A percentile compares a stretch with the other conserved stretches of the same genome.
Evolutionary conservation across 2,888 invertebrate species (phyloP).

Genomic region (Pyrrhia umbra): DNA sequence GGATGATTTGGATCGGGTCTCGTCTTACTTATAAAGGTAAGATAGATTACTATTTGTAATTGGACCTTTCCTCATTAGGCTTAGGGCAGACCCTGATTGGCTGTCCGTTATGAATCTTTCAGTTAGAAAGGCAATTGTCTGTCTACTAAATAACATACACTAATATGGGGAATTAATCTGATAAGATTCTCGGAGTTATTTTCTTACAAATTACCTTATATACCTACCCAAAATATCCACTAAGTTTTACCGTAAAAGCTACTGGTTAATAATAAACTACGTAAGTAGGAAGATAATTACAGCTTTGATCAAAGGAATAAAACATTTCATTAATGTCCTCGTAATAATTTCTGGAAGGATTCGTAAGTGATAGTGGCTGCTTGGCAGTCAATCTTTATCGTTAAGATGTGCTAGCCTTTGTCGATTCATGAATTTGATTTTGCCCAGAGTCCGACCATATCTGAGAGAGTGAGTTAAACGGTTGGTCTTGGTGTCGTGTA

Average conservation of each 20-base stretch:
- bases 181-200: conserved; percentile 41
- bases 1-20: conserved; percentile 64
- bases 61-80: conserved; percentile 63
- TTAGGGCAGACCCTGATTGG: conserved; percentile 37
- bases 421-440: no score
- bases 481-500: no score
- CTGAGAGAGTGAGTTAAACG: no score
- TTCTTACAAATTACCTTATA: conserved; percentile 54
- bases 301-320: not conserved
- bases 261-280: conserved; percentile 9
- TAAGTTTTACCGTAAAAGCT: conserved; percentile 50
- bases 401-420: no score
- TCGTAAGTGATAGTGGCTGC: no score
- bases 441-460: no score
- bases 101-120: conserved; percentile 19
- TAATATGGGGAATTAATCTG: conserved; percentile 24
- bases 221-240: no score
- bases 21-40: conserved; percentile 60
- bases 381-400: no score
- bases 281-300: conserved; percentile 12
- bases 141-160: not conserved
- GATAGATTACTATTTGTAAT: conserved; percentile 65
- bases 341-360: not conserved
- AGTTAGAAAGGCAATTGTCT: not conserved
- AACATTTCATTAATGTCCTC: conserved; percentile 1